These are phyloP conservation scores for Eupithecia centaureata DNA, from an alignment of 2,888 invertebrate species.

Conservation along the genomic window DNA sequence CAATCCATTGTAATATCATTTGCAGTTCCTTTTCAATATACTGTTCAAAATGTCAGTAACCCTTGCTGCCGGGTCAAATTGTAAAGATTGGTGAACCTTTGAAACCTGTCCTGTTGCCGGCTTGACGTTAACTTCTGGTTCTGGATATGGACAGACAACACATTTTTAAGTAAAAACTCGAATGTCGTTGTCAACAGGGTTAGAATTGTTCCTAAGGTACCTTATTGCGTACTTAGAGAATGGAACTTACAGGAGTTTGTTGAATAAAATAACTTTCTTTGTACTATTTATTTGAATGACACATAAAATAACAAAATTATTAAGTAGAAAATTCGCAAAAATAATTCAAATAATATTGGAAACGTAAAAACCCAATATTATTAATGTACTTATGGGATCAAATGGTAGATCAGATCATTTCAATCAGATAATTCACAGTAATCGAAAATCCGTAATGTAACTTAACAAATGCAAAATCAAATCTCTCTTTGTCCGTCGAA, in stretches of 20 bases:
- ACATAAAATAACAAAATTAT: background rate
- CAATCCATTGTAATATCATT: conserved; percentile 8
- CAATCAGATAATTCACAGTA: background rate
- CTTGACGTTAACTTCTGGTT: background rate
- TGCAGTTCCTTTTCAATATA: conserved; percentile 48
- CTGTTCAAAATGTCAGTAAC: conserved; percentile 56
- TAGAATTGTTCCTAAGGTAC: background rate
- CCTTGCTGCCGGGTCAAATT: conserved; percentile 54
- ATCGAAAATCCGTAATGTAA: background rate
- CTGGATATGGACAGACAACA: background rate
- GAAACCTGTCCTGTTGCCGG: conserved; percentile 26
- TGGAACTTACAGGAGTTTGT: background rate
- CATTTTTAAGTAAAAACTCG: background rate
- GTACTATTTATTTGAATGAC: background rate
- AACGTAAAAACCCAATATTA: background rate
- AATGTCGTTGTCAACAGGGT: background rate
- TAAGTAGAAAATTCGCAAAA: background rate
- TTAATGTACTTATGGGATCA: background rate
- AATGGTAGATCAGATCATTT: background rate
- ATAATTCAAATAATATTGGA: background rate
- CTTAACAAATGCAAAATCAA: background rate
- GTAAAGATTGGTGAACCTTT: background rate
- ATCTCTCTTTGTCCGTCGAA: background rate
- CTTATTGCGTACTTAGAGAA: background rate
- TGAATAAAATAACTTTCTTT: background rate